phyloP scores from a whole-genome alignment of 2,113 vertebrate genomes.

The Mus pahari region DNA sequence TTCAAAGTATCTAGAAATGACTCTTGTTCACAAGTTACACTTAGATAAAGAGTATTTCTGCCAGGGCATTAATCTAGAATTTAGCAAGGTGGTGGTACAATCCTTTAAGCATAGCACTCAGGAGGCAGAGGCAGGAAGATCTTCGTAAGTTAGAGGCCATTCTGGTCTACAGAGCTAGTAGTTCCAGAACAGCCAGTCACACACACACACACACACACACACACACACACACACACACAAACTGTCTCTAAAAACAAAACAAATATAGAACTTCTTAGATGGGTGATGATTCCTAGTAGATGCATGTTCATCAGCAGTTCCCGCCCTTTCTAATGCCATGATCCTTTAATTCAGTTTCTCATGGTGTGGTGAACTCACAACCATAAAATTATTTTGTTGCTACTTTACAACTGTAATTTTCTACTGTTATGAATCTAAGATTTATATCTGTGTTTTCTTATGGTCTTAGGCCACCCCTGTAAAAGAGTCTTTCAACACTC shows the following conservation, averaged over 20 bases:
- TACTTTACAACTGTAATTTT: neutral
- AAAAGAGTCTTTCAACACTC: too few relatives aligned
- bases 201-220: neutral
- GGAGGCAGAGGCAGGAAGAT: neutral
- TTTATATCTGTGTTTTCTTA: neutral
- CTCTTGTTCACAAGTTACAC: neutral
- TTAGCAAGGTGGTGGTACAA: neutral
- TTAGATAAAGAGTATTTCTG: slow-evolving; percentile 4
- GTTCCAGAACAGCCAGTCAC: neutral
- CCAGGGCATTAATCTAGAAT: neutral
- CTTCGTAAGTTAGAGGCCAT: neutral
- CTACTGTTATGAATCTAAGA: neutral
- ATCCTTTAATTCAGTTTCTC: neutral
- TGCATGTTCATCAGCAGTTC: rapidly evolving
- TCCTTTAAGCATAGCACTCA: neutral
- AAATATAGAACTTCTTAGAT: neutral
- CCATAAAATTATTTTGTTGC: neutral
- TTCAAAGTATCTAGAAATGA: neutral
- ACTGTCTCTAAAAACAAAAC: neutral
- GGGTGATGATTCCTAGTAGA: neutral
- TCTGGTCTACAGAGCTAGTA: neutral
- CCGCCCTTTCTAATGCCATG: neutral
- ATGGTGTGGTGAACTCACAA: neutral
- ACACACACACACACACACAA: neutral
- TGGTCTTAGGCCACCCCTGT: neutral